phyloP scores from a whole-genome alignment of 2,797 vertebrate genomes.

The Falco novaeseelandiae region DNA sequence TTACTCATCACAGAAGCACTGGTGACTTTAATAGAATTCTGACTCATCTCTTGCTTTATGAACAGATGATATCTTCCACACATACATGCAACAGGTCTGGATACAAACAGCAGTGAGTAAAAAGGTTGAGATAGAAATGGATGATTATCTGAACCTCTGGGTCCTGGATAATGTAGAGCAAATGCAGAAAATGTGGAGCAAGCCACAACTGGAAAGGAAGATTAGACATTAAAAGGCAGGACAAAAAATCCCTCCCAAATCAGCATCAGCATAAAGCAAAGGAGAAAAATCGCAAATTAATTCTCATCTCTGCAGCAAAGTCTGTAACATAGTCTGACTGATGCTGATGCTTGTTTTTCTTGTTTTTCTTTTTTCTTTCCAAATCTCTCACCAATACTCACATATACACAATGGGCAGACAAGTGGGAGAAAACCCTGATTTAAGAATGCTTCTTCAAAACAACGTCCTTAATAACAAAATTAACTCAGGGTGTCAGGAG shows the following conservation, averaged over 20 bases:
- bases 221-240: constrained; percentile 38
- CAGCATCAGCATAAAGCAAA: not conserved
- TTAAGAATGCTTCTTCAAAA: constrained; percentile 27
- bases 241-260: constrained; percentile 30
- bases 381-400: not conserved
- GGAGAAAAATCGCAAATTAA: constrained; percentile 51
- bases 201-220: constrained; percentile 32
- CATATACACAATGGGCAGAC: not conserved
- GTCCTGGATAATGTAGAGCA: constrained; percentile 9
- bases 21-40: constrained; percentile 44
- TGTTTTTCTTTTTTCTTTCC: not conserved
- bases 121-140: constrained; percentile 31
- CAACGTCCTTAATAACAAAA: constrained; percentile 6
- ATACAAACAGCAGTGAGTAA: constrained; percentile 13
- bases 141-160: constrained; percentile 31
- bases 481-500: not conserved
- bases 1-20: constrained; percentile 7
- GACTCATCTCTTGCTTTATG: constrained; percentile 30
- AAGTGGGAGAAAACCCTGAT: constrained; percentile 15
- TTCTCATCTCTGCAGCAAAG: not conserved
- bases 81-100: constrained; percentile 15
- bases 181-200: not conserved
- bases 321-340: not conserved
- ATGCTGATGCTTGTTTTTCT: not conserved
- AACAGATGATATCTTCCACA: constrained; percentile 35